Percentiles rank a stretch among this genome's conserved stretches.
These are phyloP conservation scores for Melanotaenia nigrans DNA, from an alignment of 2,797 vertebrate species.

Conservation along the genomic window DNA sequence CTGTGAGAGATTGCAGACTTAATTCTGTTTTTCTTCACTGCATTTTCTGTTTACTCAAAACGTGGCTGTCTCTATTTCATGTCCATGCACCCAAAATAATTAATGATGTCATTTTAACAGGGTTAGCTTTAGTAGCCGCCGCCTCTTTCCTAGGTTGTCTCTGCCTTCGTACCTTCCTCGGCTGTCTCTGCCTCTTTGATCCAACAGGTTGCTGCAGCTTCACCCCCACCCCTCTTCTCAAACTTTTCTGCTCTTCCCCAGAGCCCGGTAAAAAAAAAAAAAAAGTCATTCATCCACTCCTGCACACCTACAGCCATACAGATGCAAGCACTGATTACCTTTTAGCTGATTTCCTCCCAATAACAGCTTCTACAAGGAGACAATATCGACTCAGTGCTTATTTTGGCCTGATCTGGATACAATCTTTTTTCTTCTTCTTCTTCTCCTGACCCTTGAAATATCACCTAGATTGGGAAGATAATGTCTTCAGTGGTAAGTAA, in stretches of 20 bases:
- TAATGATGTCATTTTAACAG: constrained; percentile 4
- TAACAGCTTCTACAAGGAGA: constrained; percentile 48
- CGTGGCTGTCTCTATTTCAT: not conserved
- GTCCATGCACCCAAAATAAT: constrained; percentile 4
- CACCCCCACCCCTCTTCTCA: constrained; percentile 56
- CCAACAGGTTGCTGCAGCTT: constrained; percentile 76
- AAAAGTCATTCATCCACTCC: constrained; percentile 71
- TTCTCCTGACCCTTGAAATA: constrained; percentile 24
- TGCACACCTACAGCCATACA: constrained; percentile 40
- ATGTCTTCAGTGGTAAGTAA: constrained; percentile 70
- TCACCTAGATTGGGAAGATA: constrained; percentile 56
- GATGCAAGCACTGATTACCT: constrained; percentile 28
- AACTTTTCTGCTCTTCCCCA: constrained; percentile 63
- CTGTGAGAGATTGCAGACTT: constrained; percentile 13
- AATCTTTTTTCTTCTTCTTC: constrained; percentile 34
- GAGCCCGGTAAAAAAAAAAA: constrained; percentile 50
- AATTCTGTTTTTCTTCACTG: constrained; percentile 23
- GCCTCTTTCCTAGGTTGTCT: constrained; percentile 1
- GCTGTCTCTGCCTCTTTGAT: constrained; percentile 40
- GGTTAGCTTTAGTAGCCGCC: constrained; percentile 31
- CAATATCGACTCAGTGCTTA: constrained; percentile 28
- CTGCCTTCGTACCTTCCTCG: constrained; percentile 20
- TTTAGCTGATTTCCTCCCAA: constrained; percentile 23
- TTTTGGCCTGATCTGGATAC: constrained; percentile 44
- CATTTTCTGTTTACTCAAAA: constrained; percentile 22